phyloP scores from a whole-genome alignment of 2,888 invertebrate species.

The Diaphora mendica region DNA sequence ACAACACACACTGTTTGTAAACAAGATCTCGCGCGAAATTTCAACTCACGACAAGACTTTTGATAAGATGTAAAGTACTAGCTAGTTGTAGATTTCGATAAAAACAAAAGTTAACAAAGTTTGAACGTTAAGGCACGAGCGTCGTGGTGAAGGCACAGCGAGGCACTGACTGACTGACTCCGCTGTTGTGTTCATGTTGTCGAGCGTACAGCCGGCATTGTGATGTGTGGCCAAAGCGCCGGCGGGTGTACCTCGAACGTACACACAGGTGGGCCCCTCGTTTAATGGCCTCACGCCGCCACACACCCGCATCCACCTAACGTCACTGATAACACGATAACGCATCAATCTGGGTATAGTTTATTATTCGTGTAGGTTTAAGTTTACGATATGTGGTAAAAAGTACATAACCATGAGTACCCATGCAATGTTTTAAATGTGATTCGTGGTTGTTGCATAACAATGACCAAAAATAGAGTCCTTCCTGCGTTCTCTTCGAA shows the following conservation, averaged over 20 bases:
- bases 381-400: background rate
- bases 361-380: conserved; percentile 10
- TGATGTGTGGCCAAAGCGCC: conserved; percentile 36
- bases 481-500: background rate
- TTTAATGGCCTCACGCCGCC: conserved; percentile 15
- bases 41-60: conserved; percentile 38
- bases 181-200: conserved; percentile 36
- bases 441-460: background rate
- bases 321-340: conserved; percentile 65
- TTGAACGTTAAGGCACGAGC: conserved; percentile 63
- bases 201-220: conserved; percentile 26
- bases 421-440: background rate
- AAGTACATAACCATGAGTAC: background rate
- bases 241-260: conserved; percentile 27
- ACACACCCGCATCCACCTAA: conserved; percentile 36
- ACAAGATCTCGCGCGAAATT: conserved; percentile 44
- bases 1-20: conserved; percentile 50
- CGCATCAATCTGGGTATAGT: background rate
- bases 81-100: conserved; percentile 25
- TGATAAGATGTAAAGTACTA: conserved; percentile 30
- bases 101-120: conserved; percentile 27
- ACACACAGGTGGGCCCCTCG: background rate
- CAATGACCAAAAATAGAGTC: background rate
- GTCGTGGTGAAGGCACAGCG: conserved; percentile 69
- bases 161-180: conserved; percentile 69